phyloP scores from a whole-genome alignment of 1,140 invertebrate species.

The Drosophila pectinifera region DNA sequence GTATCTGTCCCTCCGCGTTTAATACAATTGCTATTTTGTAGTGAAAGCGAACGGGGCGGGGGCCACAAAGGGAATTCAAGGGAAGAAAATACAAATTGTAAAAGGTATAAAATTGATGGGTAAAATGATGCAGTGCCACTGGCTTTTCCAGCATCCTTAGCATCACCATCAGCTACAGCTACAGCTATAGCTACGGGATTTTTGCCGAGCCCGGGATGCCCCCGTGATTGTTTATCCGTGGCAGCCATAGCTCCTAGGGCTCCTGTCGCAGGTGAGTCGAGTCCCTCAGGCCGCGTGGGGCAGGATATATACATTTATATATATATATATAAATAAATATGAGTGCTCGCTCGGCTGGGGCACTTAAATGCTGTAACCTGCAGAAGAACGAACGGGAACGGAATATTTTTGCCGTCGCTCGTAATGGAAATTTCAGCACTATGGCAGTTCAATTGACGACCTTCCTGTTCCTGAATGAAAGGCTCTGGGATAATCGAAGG shows the following conservation, averaged over 20 bases:
- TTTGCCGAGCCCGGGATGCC: conserved; percentile 20
- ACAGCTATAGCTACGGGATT: conserved; percentile 13
- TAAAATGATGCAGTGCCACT: conserved; percentile 63
- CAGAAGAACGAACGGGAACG: conserved; percentile 1
- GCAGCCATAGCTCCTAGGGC: conserved; percentile 25
- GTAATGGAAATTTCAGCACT: conserved; percentile 49
- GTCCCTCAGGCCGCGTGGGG: conserved; percentile 7
- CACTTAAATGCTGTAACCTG: conserved; percentile 23
- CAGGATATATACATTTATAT: conserved; percentile 27
- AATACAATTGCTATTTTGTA: conserved; percentile 77
- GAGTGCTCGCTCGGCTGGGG: conserved; percentile 15
- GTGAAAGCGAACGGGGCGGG: conserved; percentile 19
- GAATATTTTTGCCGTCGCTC: conserved; percentile 21
- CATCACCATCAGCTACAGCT: conserved; percentile 22
- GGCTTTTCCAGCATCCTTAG: conserved; percentile 48
- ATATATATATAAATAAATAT: conserved; percentile 64
- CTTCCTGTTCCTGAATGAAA: not conserved
- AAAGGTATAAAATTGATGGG: conserved; percentile 72
- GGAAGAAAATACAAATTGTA: conserved; percentile 56
- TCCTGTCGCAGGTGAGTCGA: conserved; percentile 34
- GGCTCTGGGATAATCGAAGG: not conserved
- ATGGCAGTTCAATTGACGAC: conserved; percentile 34
- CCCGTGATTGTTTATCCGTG: conserved; percentile 33
- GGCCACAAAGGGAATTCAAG: conserved; percentile 4
- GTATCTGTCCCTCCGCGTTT: conserved; percentile 25